Base-by-base conservation (phyloP, 2,797 vertebrate genomes). In the Enteromius mattozi region DNA sequence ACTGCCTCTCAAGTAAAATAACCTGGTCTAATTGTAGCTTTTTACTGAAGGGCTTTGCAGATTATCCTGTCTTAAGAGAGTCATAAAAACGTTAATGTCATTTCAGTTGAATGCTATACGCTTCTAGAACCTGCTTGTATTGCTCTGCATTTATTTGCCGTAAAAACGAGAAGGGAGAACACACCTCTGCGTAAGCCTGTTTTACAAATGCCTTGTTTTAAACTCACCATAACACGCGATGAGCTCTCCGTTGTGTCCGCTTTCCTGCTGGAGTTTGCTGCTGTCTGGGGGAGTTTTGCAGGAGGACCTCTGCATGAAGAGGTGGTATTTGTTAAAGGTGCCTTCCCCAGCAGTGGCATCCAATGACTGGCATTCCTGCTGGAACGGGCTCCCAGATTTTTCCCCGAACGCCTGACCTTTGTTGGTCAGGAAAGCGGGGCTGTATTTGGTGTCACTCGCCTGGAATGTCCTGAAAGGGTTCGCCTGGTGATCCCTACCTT, bases 351-450 rank as follows among this genome's bases (percentile, higher is more conserved):
- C 92, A 91, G 91, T 94, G 90, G 95, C 96, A 92, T 99, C 98
- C 96, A 98, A 93, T 92, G 96, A 94, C 92, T 94, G 96, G 92
- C 96, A 97, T 94, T 99, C 97, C 94, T 96, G 96, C 88, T 96
- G 96, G 95, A 97, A 98, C 90, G 97, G 95, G 92, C 96, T 96
- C 91, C 95, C 89, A 87, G 94, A 93, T 95, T 93, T 93, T 90
- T 96, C 97, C 88, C 96, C 97, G 94, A 97, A 99, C 91, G 94
- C 94, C 92, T 97, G 97, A 94, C 95, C 96, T 96, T 99, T 99
- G 95, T 93, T 95, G 94, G 96, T 92, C 94, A 97, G 95, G 95
- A 98, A 98, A 94, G 96, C 90, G 68, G 97, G 94, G 92, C 96
- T 96, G 96, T 97, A 99, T 95, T 98, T 99, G 93, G 92, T 92